Conservation (phyloP, 1,140 invertebrate genomes). For the fruit fly (Drosophila melanogaster) region DNA sequence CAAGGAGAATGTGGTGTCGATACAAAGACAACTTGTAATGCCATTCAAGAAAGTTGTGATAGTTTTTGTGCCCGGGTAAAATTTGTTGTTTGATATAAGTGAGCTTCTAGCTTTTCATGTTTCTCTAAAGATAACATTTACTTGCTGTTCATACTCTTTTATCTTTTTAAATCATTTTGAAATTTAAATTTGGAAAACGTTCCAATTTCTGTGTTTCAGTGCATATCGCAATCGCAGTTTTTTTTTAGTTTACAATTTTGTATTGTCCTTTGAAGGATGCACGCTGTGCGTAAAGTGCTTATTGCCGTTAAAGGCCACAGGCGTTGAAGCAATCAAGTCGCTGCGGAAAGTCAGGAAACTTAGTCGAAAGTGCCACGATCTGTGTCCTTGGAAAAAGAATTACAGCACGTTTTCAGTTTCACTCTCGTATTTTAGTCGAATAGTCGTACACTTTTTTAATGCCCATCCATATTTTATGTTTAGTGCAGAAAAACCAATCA, state of each 20-base stretch:
- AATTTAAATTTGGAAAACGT: background rate
- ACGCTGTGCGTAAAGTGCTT: conserved; percentile 67
- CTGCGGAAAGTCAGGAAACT: conserved; percentile 14
- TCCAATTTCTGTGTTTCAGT: background rate
- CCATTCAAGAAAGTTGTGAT: conserved; percentile 68
- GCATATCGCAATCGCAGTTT: background rate
- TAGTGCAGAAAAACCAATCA: conserved; percentile 27
- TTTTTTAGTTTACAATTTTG: background rate
- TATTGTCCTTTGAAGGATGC: conserved; percentile 44
- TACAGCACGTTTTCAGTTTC: background rate
- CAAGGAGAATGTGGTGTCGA: conserved; percentile 44
- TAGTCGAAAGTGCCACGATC: conserved; percentile 8
- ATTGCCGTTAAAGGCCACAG: conserved; percentile 50
- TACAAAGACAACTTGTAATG: conserved; percentile 72
- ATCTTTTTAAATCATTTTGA: no score
- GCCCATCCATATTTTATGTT: background rate
- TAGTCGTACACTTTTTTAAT: background rate
- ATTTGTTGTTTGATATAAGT: background rate
- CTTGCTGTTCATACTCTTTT: no score
- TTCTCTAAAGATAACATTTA: no score
- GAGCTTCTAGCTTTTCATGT: no score
- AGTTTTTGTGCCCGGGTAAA: conserved; percentile 20
- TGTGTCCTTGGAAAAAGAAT: conserved; percentile 11
- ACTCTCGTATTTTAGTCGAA: background rate
- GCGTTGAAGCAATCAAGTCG: conserved; percentile 31